Conservation (phyloP, 1,140 invertebrate species). For the Dysdera silvatica region DNA sequence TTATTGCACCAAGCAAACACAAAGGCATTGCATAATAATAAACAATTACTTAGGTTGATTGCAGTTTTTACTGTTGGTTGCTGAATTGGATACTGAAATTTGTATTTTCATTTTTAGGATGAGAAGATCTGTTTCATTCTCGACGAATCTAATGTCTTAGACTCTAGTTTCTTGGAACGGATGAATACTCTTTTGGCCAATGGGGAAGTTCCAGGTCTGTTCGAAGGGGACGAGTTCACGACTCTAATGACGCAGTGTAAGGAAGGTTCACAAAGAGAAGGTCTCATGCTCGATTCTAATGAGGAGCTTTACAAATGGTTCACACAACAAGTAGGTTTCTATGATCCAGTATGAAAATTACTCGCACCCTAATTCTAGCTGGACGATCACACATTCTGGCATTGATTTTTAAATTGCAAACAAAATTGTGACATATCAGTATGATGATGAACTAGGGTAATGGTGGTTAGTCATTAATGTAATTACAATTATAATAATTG, state of each 20-base stretch:
- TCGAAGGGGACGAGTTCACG: constrained; percentile 86
- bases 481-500: neutral
- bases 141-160: constrained; percentile 97
- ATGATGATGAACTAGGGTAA: too few species aligned
- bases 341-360: neutral
- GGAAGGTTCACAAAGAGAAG: constrained; percentile 94
- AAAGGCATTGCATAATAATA: too few species aligned
- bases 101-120: constrained; percentile 47
- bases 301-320: constrained; percentile 99
- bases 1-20: too few species aligned
- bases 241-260: constrained; percentile 99
- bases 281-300: constrained; percentile 94
- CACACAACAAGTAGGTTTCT: constrained; percentile 58
- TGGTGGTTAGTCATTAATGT: neutral
- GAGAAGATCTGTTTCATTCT: constrained; percentile 99
- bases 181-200: constrained; percentile 99
- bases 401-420: too few species aligned
- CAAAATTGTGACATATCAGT: too few species aligned
- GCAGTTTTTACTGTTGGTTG: too few species aligned
- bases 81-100: neutral
- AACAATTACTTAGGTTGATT: too few species aligned
- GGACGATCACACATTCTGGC: too few species aligned
- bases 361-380: too few species aligned
- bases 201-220: constrained; percentile 87
- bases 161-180: constrained; percentile 95